phyloP scores from a whole-genome alignment of 2,888 invertebrate genomes.

The Trypoxylon attenuatum region DNA sequence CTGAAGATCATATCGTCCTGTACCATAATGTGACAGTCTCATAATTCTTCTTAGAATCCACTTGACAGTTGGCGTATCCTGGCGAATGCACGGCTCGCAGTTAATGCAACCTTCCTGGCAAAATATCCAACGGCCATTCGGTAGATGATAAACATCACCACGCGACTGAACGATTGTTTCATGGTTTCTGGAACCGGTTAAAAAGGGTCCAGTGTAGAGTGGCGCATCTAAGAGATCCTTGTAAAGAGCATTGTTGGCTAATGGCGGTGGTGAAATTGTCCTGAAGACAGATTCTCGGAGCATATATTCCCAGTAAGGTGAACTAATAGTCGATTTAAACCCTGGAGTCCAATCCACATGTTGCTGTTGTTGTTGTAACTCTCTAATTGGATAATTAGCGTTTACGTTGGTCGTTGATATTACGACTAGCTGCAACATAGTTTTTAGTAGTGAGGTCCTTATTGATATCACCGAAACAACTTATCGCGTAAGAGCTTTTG shows the following conservation, averaged over 20 bases:
- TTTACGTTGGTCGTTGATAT: neutral
- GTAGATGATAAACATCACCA: constrained; percentile 58
- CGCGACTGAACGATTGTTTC: constrained; percentile 50
- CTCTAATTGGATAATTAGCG: neutral
- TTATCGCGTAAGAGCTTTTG: too few relatives aligned
- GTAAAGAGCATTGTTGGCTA: constrained; percentile 52
- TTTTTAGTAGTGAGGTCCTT: too few relatives aligned
- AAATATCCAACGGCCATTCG: constrained; percentile 58
- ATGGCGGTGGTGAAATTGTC: constrained; percentile 56
- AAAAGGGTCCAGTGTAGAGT: constrained; percentile 55
- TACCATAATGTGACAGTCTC: constrained; percentile 24
- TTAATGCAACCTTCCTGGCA: constrained; percentile 59
- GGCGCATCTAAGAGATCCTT: constrained; percentile 58
- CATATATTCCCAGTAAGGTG: constrained; percentile 58
- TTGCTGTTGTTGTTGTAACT: constrained; percentile 5
- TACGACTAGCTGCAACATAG: constrained; percentile 29
- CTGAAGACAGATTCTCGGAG: constrained; percentile 63
- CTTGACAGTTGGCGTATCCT: constrained; percentile 46
- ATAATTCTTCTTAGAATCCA: constrained; percentile 55
- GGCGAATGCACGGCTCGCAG: constrained; percentile 54
- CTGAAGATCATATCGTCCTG: constrained; percentile 56
- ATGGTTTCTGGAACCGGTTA: constrained; percentile 20
- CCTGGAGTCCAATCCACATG: neutral
- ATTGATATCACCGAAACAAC: too few relatives aligned
- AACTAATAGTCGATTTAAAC: constrained; percentile 11